Percentiles rank a stretch among this genome's conserved stretches.
These are phyloP conservation scores for Epinotia demarniana DNA, from an alignment of 2,888 invertebrate species.

Conservation along the genomic window DNA sequence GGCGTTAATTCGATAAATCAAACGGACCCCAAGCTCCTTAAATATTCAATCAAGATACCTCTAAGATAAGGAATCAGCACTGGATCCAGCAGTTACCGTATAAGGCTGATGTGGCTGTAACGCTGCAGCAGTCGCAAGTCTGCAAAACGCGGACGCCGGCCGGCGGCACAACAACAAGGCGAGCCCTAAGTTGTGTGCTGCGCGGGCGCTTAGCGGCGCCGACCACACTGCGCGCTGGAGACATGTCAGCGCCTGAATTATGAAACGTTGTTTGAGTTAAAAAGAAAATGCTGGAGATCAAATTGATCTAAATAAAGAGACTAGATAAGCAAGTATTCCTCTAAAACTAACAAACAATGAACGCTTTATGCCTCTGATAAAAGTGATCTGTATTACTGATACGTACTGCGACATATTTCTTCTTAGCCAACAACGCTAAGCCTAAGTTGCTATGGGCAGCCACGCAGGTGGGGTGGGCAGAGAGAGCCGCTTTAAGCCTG, in stretches of 20 bases:
- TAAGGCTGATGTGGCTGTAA: constrained; percentile 70
- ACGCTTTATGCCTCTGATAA: no score
- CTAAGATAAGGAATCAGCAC: no score
- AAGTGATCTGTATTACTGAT: not conserved
- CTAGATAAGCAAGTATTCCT: no score
- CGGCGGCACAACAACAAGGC: constrained; percentile 69
- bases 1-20: no score
- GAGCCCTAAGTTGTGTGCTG: constrained; percentile 71
- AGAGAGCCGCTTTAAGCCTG: constrained; percentile 77
- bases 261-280: not conserved
- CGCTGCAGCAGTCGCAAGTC: constrained; percentile 74
- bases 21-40: no score
- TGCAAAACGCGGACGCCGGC: constrained; percentile 75
- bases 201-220: constrained; percentile 74
- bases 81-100: constrained; percentile 57
- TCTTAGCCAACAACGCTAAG: constrained; percentile 73
- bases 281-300: no score
- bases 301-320: no score
- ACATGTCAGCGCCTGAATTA: constrained; percentile 70
- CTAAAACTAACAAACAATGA: no score
- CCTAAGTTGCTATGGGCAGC: constrained; percentile 77
- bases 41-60: no score
- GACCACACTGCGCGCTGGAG: constrained; percentile 71
- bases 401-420: constrained; percentile 76
- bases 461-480: constrained; percentile 75